Evolutionary conservation across 2,888 invertebrate genomes (phyloP).

Genomic region (Stramonita haemastoma): DNA sequence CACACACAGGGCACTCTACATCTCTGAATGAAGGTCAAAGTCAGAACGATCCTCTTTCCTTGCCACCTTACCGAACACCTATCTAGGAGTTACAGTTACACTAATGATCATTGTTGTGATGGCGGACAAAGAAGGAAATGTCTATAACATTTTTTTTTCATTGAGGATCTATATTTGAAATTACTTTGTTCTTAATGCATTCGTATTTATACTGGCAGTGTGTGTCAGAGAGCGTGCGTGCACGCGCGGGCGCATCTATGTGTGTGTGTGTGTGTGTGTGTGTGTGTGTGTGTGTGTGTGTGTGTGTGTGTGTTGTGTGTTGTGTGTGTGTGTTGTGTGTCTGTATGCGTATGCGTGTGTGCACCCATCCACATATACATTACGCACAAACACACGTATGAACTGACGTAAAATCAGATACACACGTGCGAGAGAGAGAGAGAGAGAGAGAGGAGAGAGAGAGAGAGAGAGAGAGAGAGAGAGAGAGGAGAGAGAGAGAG

Average conservation of each 20-base stretch:
- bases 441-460: too few species aligned
- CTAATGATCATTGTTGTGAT: background rate
- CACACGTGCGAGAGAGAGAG: too few species aligned
- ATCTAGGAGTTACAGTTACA: background rate
- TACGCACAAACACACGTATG: too few species aligned
- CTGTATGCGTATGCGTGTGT: slow-evolving; percentile 12
- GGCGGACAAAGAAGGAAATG: background rate
- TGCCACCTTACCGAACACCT: background rate
- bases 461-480: too few species aligned
- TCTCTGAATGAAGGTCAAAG: background rate
- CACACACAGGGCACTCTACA: background rate
- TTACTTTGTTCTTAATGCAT: too few species aligned
- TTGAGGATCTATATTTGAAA: too few species aligned
- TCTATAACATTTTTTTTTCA: too few species aligned
- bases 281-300: background rate
- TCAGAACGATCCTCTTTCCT: background rate
- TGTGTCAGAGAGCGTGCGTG: background rate
- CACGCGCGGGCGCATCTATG: background rate
- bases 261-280: background rate
- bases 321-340: background rate
- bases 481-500: too few species aligned
- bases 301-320: slow-evolving; percentile 2
- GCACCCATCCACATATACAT: too few species aligned
- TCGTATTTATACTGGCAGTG: background rate
- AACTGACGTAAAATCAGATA: too few species aligned